phyloP scores from a whole-genome alignment of 2,797 vertebrate genomes.

The Hypotaenidia okinawae region DNA sequence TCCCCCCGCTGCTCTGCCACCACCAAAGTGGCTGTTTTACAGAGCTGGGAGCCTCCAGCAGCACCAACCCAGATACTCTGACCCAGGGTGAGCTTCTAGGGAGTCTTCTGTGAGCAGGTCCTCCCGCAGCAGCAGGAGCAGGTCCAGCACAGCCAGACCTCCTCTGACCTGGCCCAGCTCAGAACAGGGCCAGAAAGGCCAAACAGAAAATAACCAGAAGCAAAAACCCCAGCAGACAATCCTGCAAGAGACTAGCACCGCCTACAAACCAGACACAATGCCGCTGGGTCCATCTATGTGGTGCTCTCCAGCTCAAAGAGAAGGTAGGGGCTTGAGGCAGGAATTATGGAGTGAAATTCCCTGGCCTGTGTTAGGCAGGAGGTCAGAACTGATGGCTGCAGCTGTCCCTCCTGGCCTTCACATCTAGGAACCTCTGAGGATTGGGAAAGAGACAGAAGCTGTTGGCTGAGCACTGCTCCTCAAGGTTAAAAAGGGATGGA shows the following conservation, averaged over 20 bases:
- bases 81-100: background rate
- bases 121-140: background rate
- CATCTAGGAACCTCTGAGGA: background rate
- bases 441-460: background rate
- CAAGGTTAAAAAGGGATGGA: background rate
- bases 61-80: accelerated
- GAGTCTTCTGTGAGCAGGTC: background rate
- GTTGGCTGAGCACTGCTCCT: background rate
- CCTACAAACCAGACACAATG: background rate
- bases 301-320: background rate
- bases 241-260: background rate
- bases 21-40: accelerated
- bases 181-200: background rate
- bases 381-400: background rate
- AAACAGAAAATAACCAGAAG: background rate
- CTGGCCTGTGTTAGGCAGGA: background rate
- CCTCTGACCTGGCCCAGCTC: background rate
- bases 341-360: slow-evolving; percentile 5
- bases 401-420: background rate
- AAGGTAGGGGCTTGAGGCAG: background rate
- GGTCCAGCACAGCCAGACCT: background rate
- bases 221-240: background rate
- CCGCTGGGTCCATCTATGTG: background rate
- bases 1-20: background rate
- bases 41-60: background rate